These are phyloP conservation scores for Standfussiana lucernea DNA, from an alignment of 2,888 invertebrate species.

Conservation along the genomic window DNA sequence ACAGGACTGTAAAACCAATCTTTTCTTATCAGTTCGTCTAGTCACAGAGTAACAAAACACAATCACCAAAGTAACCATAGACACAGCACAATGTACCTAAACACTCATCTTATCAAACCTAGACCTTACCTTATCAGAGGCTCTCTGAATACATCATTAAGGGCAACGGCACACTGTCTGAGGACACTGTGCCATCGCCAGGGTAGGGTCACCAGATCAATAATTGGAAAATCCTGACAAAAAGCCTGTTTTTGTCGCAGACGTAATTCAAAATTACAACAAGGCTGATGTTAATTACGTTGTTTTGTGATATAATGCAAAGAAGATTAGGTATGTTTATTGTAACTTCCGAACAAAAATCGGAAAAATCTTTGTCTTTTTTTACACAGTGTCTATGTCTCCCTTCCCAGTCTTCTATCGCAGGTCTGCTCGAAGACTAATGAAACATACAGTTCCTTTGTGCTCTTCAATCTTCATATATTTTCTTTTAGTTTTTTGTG, in stretches of 20 bases:
- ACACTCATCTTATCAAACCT: constrained; percentile 3
- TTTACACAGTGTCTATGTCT: too few species aligned
- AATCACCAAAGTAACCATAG: neutral
- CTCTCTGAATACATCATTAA: constrained; percentile 53
- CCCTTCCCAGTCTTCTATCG: too few species aligned
- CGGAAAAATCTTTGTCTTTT: too few species aligned
- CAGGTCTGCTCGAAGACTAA: too few species aligned
- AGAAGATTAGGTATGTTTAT: too few species aligned
- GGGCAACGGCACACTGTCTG: constrained; percentile 18
- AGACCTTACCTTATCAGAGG: constrained; percentile 45
- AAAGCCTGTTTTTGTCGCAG: neutral
- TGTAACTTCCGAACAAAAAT: too few species aligned
- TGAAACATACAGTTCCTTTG: too few species aligned
- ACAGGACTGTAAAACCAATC: neutral
- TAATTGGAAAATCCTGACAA: neutral
- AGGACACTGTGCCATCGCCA: neutral
- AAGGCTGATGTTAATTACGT: too few species aligned
- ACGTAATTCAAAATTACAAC: too few species aligned
- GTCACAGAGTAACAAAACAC: constrained; percentile 15
- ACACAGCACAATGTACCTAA: neutral
- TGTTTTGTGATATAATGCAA: too few species aligned
- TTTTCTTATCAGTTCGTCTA: neutral
- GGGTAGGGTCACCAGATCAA: neutral
- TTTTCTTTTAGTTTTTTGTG: too few species aligned
- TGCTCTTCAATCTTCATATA: too few species aligned